These are phyloP conservation scores for Tetrapedia diversipes DNA, from an alignment of 2,888 invertebrate species.

Conservation along the genomic window DNA sequence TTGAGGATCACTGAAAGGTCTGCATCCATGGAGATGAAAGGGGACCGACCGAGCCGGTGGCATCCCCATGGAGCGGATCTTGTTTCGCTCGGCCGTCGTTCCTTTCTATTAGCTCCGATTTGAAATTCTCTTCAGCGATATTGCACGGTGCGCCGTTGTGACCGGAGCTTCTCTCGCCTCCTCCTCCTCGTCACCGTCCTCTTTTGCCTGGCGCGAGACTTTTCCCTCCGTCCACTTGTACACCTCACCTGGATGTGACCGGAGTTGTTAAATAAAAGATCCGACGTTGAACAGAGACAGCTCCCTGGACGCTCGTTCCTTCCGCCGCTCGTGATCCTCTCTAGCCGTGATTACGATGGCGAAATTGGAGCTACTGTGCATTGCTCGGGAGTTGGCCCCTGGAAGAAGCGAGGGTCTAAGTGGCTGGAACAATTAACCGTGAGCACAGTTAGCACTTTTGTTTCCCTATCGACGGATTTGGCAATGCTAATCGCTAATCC, in stretches of 20 bases:
- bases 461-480: too few species aligned
- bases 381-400: too few species aligned
- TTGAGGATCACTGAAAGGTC: constrained; percentile 64
- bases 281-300: not conserved
- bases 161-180: not conserved
- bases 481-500: too few species aligned
- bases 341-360: not conserved
- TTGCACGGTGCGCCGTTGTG: constrained; percentile 11
- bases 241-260: not conserved
- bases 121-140: constrained; percentile 53
- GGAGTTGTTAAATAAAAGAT: constrained; percentile 44
- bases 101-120: constrained; percentile 59
- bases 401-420: too few species aligned
- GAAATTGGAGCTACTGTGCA: constrained; percentile 13
- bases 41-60: constrained; percentile 44
- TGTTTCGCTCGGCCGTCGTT: constrained; percentile 45
- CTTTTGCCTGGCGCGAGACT: not conserved
- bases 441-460: too few species aligned
- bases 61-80: constrained; percentile 47
- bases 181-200: too few species aligned
- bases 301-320: constrained; percentile 36
- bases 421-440: too few species aligned
- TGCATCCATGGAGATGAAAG: constrained; percentile 66
- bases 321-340: not conserved
- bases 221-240: not conserved